These are phyloP conservation scores for Elmis aenea DNA, from an alignment of 2,888 invertebrate genomes.

Conservation along the genomic window DNA sequence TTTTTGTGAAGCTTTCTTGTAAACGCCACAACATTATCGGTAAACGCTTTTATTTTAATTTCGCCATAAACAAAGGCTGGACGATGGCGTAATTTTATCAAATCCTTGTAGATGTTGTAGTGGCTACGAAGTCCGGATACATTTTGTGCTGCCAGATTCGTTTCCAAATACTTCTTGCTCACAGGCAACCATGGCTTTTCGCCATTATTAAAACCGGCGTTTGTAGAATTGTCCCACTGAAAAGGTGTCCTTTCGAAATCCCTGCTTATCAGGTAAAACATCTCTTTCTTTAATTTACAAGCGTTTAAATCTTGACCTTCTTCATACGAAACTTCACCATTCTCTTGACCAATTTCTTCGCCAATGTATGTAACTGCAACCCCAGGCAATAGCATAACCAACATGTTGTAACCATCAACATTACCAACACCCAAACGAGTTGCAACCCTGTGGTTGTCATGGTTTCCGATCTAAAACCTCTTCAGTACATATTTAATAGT, in stretches of 20 bases:
- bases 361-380: conserved; percentile 84
- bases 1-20: conserved; percentile 24
- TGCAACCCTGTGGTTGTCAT: conserved; percentile 67
- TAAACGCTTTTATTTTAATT: conserved; percentile 50
- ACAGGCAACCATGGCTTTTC: conserved; percentile 66
- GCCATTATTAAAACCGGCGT: conserved; percentile 53
- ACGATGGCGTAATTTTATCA: conserved; percentile 52
- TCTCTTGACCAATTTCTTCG: conserved; percentile 72
- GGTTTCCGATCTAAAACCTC: conserved; percentile 62
- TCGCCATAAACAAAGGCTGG: conserved; percentile 51
- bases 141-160: conserved; percentile 57
- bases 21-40: conserved; percentile 18
- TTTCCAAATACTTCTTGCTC: conserved; percentile 52
- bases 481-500: not conserved
- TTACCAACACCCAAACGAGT: conserved; percentile 63
- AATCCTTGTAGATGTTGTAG: conserved; percentile 57
- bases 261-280: conserved; percentile 57
- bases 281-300: conserved; percentile 52
- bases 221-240: conserved; percentile 64
- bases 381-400: conserved; percentile 79
- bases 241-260: conserved; percentile 77
- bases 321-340: conserved; percentile 51
- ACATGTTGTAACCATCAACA: conserved; percentile 77
- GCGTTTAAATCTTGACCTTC: conserved; percentile 55
- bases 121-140: conserved; percentile 49